A percentile compares a stretch with the other conserved stretches of the same genome.
Conservation (phyloP, 2,113 vertebrate species). For the Pluvialis apricaria region DNA sequence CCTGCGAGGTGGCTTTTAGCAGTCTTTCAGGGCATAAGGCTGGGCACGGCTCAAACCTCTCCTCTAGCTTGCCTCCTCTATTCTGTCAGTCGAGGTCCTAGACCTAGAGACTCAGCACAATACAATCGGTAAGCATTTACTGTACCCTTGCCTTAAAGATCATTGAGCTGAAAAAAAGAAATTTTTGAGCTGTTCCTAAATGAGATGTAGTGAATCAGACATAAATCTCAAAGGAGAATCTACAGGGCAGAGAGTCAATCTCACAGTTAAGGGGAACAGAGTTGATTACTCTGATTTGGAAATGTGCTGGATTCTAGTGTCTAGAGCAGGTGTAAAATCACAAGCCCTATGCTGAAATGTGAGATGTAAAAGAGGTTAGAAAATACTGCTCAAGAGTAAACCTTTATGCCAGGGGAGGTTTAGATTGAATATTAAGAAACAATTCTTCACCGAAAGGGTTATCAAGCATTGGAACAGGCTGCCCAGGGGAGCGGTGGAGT, state of each 20-base stretch:
- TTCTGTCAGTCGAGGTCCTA: not conserved
- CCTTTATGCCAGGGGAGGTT: not conserved
- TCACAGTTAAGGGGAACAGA: not conserved
- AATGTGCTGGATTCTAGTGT: not conserved
- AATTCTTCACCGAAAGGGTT: not conserved
- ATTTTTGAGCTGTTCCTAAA: not conserved
- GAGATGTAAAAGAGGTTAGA: not conserved
- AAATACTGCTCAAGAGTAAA: not conserved
- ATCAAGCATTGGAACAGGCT: not conserved
- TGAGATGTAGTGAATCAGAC: not conserved
- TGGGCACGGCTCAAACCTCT: not conserved
- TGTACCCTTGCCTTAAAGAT: not conserved
- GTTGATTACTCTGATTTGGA: not conserved
- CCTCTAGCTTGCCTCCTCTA: not conserved
- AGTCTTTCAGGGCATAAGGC: too few species aligned
- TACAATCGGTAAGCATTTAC: not conserved
- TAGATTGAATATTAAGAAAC: not conserved
- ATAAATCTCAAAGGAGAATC: not conserved
- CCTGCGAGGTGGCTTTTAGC: not conserved
- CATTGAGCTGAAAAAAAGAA: not conserved
- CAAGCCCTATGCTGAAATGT: accelerated
- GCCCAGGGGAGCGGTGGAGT: not conserved
- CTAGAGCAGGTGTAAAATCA: not conserved
- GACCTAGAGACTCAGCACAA: not conserved
- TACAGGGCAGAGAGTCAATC: not conserved